These are phyloP conservation scores for Jaculus jaculus DNA, from an alignment of 2,113 vertebrate genomes.

Conservation along the genomic window DNA sequence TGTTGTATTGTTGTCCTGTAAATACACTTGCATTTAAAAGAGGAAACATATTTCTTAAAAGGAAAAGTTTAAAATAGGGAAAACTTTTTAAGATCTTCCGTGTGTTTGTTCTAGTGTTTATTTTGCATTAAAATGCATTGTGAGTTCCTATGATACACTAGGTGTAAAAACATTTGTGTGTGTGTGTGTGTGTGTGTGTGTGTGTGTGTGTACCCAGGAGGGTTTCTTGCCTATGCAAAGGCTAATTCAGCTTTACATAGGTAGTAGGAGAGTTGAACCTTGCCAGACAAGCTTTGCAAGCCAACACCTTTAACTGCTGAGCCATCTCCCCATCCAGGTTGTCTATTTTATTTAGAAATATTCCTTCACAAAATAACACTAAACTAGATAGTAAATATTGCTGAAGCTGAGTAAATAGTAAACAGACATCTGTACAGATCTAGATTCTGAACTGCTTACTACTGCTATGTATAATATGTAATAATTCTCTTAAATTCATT, in stretches of 20 bases:
- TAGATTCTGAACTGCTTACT: neutral
- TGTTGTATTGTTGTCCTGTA: neutral
- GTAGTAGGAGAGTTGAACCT: no score
- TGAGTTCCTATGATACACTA: neutral
- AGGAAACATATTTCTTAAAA: neutral
- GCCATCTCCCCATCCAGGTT: no score
- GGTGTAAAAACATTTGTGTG: no score
- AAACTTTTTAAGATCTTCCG: neutral
- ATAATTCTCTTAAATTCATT: neutral
- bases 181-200: no score
- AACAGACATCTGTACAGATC: neutral
- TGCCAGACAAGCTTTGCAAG: no score
- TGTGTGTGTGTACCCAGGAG: no score
- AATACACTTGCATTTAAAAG: neutral
- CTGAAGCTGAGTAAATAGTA: neutral
- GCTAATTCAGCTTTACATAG: no score
- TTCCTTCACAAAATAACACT: neutral
- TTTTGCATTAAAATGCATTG: neutral
- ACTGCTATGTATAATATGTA: neutral
- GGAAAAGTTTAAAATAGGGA: neutral
- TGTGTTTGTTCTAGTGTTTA: neutral
- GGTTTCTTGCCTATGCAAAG: no score
- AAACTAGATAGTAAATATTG: neutral
- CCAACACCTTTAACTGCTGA: no score
- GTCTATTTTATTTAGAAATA: neutral